phyloP scores from a whole-genome alignment of 2,113 vertebrate genomes.

The Scopus umbretta region DNA sequence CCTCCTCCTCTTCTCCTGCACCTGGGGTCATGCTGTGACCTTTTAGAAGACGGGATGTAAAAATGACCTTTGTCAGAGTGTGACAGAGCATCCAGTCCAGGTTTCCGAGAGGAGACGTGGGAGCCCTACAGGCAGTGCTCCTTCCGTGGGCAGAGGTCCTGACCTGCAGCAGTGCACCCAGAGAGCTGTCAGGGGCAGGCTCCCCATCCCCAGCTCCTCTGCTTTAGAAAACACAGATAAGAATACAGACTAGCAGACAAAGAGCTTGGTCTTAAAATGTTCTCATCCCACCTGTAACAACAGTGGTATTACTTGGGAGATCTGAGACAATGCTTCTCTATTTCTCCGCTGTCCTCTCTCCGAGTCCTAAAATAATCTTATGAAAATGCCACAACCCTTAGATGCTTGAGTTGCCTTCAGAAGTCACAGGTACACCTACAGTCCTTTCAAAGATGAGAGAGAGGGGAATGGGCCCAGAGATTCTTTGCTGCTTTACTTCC shows the following conservation, averaged over 20 bases:
- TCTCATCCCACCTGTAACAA: background rate
- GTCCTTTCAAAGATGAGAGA: background rate
- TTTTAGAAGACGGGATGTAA: conserved; percentile 41
- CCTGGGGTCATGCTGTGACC: conserved; percentile 55
- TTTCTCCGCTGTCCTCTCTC: background rate
- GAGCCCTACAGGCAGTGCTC: conserved; percentile 42
- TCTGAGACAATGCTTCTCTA: background rate
- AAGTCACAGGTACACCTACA: background rate
- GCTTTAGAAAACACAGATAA: background rate
- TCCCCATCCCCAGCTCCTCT: background rate
- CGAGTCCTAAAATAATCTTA: background rate
- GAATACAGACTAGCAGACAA: background rate
- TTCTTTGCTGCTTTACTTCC: background rate
- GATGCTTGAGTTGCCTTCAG: background rate
- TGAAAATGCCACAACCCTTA: background rate
- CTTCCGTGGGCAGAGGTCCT: conserved; percentile 46
- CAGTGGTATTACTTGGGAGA: background rate
- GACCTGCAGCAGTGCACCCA: background rate
- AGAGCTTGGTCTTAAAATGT: background rate
- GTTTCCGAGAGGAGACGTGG: background rate
- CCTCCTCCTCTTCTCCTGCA: conserved; percentile 17
- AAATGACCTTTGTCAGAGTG: conserved; percentile 53
- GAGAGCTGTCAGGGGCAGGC: conserved; percentile 14
- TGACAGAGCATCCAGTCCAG: background rate
- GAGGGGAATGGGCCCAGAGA: background rate